Conservation (phyloP, 1,140 invertebrate genomes). For the Physella acuta region DNA sequence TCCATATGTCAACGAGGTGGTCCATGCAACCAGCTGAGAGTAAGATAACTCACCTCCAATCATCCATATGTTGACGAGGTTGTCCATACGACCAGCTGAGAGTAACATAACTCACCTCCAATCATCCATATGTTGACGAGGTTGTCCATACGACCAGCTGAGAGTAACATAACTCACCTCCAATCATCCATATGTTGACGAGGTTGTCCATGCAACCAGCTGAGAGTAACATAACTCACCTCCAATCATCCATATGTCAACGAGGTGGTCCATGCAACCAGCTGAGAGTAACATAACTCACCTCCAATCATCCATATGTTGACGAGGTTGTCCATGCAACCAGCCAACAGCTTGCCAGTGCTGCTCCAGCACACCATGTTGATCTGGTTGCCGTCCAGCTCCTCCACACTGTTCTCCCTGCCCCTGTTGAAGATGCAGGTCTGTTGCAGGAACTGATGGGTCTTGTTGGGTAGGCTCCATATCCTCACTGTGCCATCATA, state of each 20-base stretch:
- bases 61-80: slow-evolving; percentile 67
- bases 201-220: no score
- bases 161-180: slow-evolving; percentile 63
- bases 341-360: slow-evolving; percentile 65
- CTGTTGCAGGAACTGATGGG: slow-evolving; percentile 63
- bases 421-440: slow-evolving; percentile 67
- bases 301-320: slow-evolving; percentile 66
- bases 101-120: slow-evolving; percentile 61
- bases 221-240: slow-evolving; percentile 63
- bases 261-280: no score
- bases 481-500: slow-evolving; percentile 71
- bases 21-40: no score
- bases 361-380: slow-evolving; percentile 64
- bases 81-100: no score
- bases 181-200: no score
- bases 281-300: slow-evolving; percentile 57
- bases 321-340: slow-evolving; percentile 65
- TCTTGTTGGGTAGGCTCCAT: slow-evolving; percentile 63
- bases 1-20: no score
- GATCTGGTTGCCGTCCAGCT: slow-evolving; percentile 64
- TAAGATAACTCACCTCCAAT: slow-evolving; percentile 61
- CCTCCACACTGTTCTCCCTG: slow-evolving; percentile 62
- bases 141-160: slow-evolving; percentile 66
- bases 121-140: slow-evolving; percentile 67
- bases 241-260: no score